phyloP scores from a whole-genome alignment of 2,888 invertebrate genomes.

The Ophioninae sp. region DNA sequence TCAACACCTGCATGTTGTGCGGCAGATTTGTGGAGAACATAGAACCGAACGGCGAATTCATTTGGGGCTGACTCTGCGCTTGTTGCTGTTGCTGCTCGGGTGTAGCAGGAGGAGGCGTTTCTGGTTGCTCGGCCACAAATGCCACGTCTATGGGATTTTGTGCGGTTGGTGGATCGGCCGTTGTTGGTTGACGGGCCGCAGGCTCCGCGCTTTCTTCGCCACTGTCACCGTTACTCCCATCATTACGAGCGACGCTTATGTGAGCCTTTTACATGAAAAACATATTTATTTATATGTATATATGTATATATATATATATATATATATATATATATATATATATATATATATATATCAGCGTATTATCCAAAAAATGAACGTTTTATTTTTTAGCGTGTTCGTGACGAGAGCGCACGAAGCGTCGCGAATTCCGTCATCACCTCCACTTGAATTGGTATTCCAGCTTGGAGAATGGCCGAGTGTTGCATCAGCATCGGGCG shows the following conservation, averaged over 20 bases:
- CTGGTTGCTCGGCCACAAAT: slow-evolving; percentile 42
- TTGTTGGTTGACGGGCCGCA: slow-evolving; percentile 49
- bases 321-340: too few relatives aligned
- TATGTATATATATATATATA: too few relatives aligned
- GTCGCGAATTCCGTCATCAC: slow-evolving; percentile 71
- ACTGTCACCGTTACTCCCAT: slow-evolving; percentile 51
- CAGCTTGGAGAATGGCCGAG: slow-evolving; percentile 85
- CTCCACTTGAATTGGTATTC: slow-evolving; percentile 86
- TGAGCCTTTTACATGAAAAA: slow-evolving; percentile 39
- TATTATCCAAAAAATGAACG: too few relatives aligned
- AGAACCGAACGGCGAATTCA: slow-evolving; percentile 66
- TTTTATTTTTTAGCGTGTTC: not conserved
- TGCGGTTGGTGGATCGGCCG: slow-evolving; percentile 36
- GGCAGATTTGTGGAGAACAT: slow-evolving; percentile 74
- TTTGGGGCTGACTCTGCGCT: slow-evolving; percentile 46
- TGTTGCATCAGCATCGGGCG: slow-evolving; percentile 89
- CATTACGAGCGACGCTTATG: slow-evolving; percentile 60
- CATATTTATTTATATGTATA: too few relatives aligned
- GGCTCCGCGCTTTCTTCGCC: slow-evolving; percentile 54
- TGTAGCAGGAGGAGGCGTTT: slow-evolving; percentile 34
- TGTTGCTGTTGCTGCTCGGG: slow-evolving; percentile 61
- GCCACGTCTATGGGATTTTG: slow-evolving; percentile 43
- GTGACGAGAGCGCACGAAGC: not conserved
- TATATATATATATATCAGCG: too few relatives aligned
- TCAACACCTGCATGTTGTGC: slow-evolving; percentile 84